Evolutionary conservation across 2,888 invertebrate genomes (phyloP).

Genomic region (Cynaeus angustus): DNA sequence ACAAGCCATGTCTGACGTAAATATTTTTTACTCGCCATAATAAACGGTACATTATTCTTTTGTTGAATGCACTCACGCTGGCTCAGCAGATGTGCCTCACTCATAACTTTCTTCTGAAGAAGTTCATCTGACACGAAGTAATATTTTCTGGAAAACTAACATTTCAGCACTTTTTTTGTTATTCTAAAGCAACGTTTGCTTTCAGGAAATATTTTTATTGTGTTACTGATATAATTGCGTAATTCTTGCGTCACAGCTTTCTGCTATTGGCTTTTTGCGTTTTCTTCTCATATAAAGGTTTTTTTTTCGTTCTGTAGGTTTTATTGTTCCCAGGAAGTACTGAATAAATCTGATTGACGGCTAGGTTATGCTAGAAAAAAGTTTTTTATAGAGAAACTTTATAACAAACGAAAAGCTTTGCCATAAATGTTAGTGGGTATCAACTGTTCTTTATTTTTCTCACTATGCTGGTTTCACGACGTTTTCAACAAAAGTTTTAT

Average conservation of each 20-base stretch:
- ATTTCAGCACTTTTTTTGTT: conserved; percentile 60
- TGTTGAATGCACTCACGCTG: conserved; percentile 65
- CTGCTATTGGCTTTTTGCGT: conserved; percentile 2
- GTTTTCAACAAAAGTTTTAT: conserved; percentile 13
- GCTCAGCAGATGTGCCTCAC: conserved; percentile 65
- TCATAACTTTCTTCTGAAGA: conserved; percentile 66
- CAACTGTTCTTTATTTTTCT: conserved; percentile 14
- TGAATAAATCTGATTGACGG: conserved; percentile 23
- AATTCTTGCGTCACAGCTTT: neutral
- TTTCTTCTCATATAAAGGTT: neutral
- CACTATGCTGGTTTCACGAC: neutral
- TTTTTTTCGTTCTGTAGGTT: conserved; percentile 1
- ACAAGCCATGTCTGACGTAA: conserved; percentile 38
- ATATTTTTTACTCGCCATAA: conserved; percentile 60
- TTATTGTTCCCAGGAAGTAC: conserved; percentile 5
- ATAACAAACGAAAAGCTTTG: conserved; percentile 18
- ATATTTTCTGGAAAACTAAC: conserved; percentile 63
- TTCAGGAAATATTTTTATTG: conserved; percentile 34
- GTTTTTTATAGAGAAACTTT: conserved; percentile 22
- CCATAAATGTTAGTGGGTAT: conserved; percentile 24
- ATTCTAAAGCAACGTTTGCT: conserved; percentile 38
- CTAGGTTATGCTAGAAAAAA: conserved; percentile 13
- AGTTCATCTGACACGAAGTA: conserved; percentile 63
- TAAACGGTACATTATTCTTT: conserved; percentile 64
- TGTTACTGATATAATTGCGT: conserved; percentile 19